A percentile compares a stretch with the other conserved stretches of the same genome.
phyloP scores from a whole-genome alignment of 92 coral and sea anemone genomes.

The Porites lobata region DNA sequence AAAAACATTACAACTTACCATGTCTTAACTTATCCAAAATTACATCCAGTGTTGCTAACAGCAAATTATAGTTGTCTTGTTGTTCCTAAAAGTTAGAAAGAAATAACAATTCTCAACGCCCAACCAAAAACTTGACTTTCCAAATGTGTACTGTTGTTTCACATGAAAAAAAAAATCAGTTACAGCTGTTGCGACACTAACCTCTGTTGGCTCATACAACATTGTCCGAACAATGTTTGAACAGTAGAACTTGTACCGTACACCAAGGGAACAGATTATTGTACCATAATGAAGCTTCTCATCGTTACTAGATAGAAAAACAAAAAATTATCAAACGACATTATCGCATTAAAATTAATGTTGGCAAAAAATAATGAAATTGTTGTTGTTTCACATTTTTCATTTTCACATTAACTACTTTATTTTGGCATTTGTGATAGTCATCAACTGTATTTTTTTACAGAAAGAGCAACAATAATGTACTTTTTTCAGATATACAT shows the following conservation, averaged over 20 bases:
- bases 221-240: slow-evolving; percentile 95
- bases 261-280: slow-evolving; percentile 96
- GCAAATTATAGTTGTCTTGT: slow-evolving; percentile 89
- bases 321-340: not conserved
- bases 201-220: slow-evolving; percentile 98
- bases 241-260: slow-evolving; percentile 97
- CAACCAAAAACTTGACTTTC: not conserved
- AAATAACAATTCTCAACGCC: not conserved
- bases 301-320: slow-evolving; percentile 78
- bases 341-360: too few relatives aligned
- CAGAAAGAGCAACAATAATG: not conserved
- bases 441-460: too few relatives aligned
- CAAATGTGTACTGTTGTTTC: not conserved
- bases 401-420: too few relatives aligned
- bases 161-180: too few relatives aligned
- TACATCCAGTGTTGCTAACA: slow-evolving; percentile 83
- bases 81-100: slow-evolving; percentile 71
- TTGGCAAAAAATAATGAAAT: too few relatives aligned
- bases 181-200: not conserved
- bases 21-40: slow-evolving; percentile 90
- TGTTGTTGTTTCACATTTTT: too few relatives aligned
- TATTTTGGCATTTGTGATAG: not conserved
- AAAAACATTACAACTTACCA: slow-evolving; percentile 51
- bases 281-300: slow-evolving; percentile 95
- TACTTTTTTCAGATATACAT: not conserved